Conservation (phyloP, 23 tunicate genomes). For the Ascidia mentula region DNA sequence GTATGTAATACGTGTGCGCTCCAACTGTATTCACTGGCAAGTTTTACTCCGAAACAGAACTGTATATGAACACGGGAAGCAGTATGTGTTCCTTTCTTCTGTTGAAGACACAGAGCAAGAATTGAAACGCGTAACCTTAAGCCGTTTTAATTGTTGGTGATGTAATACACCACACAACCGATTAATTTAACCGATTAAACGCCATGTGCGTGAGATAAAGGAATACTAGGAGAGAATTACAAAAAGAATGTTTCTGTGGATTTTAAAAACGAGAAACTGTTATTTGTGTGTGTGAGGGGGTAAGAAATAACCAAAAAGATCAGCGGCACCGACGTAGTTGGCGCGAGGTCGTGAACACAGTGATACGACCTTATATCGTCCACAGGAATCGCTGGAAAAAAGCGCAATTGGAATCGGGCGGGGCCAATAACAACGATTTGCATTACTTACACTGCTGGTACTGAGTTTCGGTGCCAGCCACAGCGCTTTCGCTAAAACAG, state of each 20-base stretch:
- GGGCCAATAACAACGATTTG: neutral
- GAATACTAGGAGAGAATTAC: no score
- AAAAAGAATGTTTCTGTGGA: no score
- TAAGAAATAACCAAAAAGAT: neutral
- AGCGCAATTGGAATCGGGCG: neutral
- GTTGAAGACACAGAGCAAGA: no score
- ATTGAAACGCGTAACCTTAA: neutral
- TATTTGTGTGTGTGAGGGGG: no score
- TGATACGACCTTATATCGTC: no score
- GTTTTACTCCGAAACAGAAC: neutral
- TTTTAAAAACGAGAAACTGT: no score
- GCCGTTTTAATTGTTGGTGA: neutral
- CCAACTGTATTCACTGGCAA: neutral
- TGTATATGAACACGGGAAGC: no score
- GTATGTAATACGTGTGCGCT: neutral
- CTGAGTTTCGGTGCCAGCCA: neutral
- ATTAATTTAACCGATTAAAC: neutral
- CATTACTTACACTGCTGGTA: neutral
- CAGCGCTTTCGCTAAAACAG: neutral
- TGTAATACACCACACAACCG: neutral
- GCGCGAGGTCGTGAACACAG: neutral
- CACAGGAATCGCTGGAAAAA: constrained; percentile 2
- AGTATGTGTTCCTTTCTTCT: no score
- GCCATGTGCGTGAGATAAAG: no score
- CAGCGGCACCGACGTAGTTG: neutral